These are phyloP conservation scores for Thelaira solivaga DNA, from an alignment of 2,888 invertebrate genomes.

Conservation along the genomic window DNA sequence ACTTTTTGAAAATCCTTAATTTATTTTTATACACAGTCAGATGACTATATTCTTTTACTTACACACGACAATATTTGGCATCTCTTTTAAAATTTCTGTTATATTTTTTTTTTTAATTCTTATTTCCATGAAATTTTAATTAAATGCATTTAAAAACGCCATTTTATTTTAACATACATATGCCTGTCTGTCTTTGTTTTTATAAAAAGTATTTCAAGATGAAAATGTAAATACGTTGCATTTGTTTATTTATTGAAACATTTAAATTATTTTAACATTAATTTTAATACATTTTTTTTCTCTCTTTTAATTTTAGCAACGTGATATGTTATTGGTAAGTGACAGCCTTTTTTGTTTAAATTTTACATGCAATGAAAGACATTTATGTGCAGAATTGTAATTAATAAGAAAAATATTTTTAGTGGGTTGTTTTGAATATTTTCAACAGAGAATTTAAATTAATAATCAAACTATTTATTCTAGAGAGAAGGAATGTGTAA, in stretches of 20 bases:
- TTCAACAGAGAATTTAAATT: no score
- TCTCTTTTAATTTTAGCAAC: slow-evolving; percentile 3
- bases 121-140: slow-evolving; percentile 69
- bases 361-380: background rate
- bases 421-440: background rate
- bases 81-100: slow-evolving; percentile 44
- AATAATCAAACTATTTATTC: no score
- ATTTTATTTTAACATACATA: slow-evolving; percentile 45
- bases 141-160: slow-evolving; percentile 65
- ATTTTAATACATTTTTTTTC: slow-evolving; percentile 8
- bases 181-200: slow-evolving; percentile 5
- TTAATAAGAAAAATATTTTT: background rate
- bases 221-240: slow-evolving; percentile 23
- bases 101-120: slow-evolving; percentile 32
- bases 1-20: background rate
- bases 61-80: slow-evolving; percentile 1
- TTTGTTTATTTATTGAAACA: slow-evolving; percentile 20
- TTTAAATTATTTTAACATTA: slow-evolving; percentile 39
- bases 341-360: background rate
- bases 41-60: background rate
- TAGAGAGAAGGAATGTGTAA: no score
- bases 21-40: background rate
- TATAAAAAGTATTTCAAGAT: slow-evolving; percentile 32
- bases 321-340: background rate
- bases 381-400: no score